Conservation (phyloP, 2,888 invertebrate genomes). For the Chrysomela aeneicollis region DNA sequence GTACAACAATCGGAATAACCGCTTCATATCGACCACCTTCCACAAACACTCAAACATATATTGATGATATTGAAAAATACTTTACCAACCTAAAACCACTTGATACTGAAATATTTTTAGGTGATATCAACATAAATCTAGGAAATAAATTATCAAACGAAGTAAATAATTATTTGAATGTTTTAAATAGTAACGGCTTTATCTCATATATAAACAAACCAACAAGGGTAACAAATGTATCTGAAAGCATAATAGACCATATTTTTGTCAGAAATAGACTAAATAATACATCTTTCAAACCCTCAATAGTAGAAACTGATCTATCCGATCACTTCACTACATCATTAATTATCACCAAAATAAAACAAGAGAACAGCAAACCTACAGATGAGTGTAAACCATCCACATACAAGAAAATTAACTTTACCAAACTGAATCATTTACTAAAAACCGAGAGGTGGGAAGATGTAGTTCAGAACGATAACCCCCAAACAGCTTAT, state of each 20-base stretch:
- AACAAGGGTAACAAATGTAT: slow-evolving; percentile 3
- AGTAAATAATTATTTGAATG: slow-evolving; percentile 6
- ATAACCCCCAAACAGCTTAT: slow-evolving; percentile 1
- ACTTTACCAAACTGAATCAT: slow-evolving; percentile 1
- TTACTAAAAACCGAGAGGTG: background rate
- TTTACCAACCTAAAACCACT: background rate
- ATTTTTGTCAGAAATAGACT: background rate
- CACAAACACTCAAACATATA: slow-evolving; percentile 7
- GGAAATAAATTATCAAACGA: background rate
- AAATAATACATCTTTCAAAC: background rate
- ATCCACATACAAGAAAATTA: background rate
- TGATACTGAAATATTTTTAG: slow-evolving; percentile 1
- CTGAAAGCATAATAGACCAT: slow-evolving; percentile 1
- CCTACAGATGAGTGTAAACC: background rate
- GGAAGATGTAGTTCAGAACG: slow-evolving; percentile 1
- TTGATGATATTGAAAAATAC: background rate
- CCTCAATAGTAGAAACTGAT: background rate
- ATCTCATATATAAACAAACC: slow-evolving; percentile 1
- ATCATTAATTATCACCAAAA: no score
- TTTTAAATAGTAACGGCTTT: background rate
- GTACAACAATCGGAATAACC: background rate
- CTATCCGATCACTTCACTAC: no score
- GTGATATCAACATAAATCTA: slow-evolving; percentile 6
- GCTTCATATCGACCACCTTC: background rate
- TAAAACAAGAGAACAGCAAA: no score